Conservation (phyloP, 2,888 invertebrate genomes). For the Osmoderma eremita region DNA sequence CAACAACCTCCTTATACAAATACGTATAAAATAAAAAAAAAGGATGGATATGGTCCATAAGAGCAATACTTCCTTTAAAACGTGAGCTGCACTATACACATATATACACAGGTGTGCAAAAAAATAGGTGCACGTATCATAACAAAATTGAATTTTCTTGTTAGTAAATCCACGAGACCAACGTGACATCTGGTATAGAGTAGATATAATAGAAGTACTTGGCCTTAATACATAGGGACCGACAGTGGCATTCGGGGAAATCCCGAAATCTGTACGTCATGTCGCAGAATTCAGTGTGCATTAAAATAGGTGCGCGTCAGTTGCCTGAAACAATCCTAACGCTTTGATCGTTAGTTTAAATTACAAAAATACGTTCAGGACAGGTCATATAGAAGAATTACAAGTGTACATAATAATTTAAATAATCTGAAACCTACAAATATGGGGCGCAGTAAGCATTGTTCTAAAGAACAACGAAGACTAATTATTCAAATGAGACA, state of each 20-base stretch:
- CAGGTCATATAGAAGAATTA: too few species aligned
- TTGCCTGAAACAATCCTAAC: background rate
- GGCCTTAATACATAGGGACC: background rate
- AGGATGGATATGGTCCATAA: too few species aligned
- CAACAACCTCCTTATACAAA: too few species aligned
- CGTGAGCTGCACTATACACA: too few species aligned
- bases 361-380: too few species aligned
- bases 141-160: background rate
- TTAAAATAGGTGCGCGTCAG: background rate
- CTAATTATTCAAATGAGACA: conserved; percentile 1
- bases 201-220: conserved; percentile 9
- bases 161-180: conserved; percentile 2
- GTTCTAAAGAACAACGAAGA: background rate
- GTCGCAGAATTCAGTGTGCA: background rate
- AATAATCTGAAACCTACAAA: background rate
- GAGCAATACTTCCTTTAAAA: too few species aligned
- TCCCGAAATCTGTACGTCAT: background rate
- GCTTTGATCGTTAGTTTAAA: too few species aligned
- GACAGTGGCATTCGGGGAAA: background rate
- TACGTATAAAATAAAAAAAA: too few species aligned
- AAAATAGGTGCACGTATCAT: background rate
- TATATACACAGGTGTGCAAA: background rate
- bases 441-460: conserved; percentile 1
- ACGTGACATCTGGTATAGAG: background rate
- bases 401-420: background rate